Evolutionary conservation across 1,140 invertebrate species (phyloP).

Genomic region (Aricia agestis): DNA sequence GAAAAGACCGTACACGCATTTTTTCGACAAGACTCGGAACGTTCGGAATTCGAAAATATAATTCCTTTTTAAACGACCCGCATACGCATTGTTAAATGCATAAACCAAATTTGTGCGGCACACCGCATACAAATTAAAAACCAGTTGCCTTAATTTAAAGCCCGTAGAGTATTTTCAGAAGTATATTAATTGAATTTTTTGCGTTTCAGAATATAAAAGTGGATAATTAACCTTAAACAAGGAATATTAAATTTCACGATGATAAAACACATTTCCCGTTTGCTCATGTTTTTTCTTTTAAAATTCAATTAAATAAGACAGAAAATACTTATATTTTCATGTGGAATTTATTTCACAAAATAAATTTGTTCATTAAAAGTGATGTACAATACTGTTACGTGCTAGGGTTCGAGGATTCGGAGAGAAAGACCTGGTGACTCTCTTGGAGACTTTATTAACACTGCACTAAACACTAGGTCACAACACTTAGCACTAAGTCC

Average conservation of each 20-base stretch:
- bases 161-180: neutral
- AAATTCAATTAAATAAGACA: neutral
- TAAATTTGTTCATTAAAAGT: neutral
- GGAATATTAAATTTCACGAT: neutral
- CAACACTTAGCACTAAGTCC: too few relatives aligned
- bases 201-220: neutral
- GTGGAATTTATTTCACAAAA: too few relatives aligned
- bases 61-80: neutral
- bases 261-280: neutral
- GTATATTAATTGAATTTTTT: slow-evolving; percentile 1
- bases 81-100: neutral
- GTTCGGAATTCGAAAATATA: neutral
- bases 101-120: neutral
- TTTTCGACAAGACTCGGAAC: too few relatives aligned
- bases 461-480: too few relatives aligned
- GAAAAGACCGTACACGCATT: too few relatives aligned
- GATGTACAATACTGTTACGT: too few relatives aligned
- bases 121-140: slow-evolving; percentile 3
- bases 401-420: too few relatives aligned
- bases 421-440: too few relatives aligned
- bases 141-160: neutral
- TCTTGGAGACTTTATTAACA: too few relatives aligned
- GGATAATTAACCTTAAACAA: neutral
- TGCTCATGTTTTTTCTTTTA: neutral
- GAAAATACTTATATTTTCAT: neutral